Evolutionary conservation across 2,888 invertebrate genomes (phyloP), one percentile per base, ranked within the genome.

Genomic region (Spilosoma lubricipeda): DNA sequence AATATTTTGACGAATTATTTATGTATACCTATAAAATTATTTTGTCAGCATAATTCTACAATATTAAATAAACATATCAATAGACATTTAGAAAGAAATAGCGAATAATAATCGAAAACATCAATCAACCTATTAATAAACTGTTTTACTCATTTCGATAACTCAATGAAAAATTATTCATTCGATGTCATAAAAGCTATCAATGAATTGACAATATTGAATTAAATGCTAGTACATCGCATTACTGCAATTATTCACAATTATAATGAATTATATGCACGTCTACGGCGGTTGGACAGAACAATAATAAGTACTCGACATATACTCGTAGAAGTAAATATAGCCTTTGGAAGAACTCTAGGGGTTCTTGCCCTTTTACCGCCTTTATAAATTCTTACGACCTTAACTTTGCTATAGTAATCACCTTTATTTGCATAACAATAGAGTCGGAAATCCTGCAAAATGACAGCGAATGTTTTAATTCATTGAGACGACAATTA

Each of bases 281-380:
- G 11, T 56, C n/a, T 56, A 56, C 63, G 18, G 59, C 39, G 48
- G 30, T 52, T 52, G 70, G 67, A 30, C 30, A 77, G 76, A 74
- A 73, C 73, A 82, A 48, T 76, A 82, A 80, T 80, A 84, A 77
- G 72, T 80, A 36, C 66, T 73, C 69, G 76, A 64, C 74, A 33
- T n/a, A 48, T 33, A n/a, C n/a, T n/a, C n/a, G n/a, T n/a, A 11
- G n/a, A 4, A n/a, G 74, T 83, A 84, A 75, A 77, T 64, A 75
- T 82, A 84, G 59, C 67, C 74, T 42, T 70, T 70, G 88, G 89
- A 90, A 89, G 82, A 89, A 86, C 86, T 86, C 87, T 85, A 86
- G 80, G 81, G 90, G 86, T 85, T 82, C 81, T 82, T 83, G 86
- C 78, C 84, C 89, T 86, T 84, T 75, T 65, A 48, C 70, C 73